Evolutionary conservation across 1,140 invertebrate species (phyloP).

Genomic region (Potamilus streckersoni): DNA sequence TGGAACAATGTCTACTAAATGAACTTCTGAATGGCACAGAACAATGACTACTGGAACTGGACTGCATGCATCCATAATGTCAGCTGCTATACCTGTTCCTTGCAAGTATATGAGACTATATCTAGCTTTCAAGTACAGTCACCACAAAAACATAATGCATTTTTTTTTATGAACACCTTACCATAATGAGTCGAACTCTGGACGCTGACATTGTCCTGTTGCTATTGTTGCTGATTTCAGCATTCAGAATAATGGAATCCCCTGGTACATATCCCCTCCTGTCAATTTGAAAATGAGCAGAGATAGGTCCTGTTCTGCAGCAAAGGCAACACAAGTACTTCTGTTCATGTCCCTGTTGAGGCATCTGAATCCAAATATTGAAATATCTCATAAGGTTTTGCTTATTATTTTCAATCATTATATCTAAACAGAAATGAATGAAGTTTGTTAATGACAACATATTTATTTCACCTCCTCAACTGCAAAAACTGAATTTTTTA

Average conservation of each 20-base stretch:
- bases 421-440: background rate
- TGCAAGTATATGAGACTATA: no score
- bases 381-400: constrained; percentile 1
- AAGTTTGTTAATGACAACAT: background rate
- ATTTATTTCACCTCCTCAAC: background rate
- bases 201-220: constrained; percentile 29
- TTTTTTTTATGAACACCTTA: constrained; percentile 1
- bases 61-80: no score
- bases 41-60: no score
- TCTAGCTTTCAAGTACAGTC: background rate
- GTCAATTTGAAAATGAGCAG: constrained; percentile 36
- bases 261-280: constrained; percentile 50
- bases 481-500: background rate
- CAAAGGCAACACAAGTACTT: constrained; percentile 54
- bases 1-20: no score
- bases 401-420: background rate
- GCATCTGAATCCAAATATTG: constrained; percentile 12
- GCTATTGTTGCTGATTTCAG: constrained; percentile 40
- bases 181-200: constrained; percentile 30
- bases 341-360: constrained; percentile 11
- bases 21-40: no score
- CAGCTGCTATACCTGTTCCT: no score
- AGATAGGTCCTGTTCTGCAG: constrained; percentile 56
- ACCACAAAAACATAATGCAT: background rate
- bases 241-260: constrained; percentile 42